Conservation (phyloP, 2,797 vertebrate genomes). For the Zalophus californianus region DNA sequence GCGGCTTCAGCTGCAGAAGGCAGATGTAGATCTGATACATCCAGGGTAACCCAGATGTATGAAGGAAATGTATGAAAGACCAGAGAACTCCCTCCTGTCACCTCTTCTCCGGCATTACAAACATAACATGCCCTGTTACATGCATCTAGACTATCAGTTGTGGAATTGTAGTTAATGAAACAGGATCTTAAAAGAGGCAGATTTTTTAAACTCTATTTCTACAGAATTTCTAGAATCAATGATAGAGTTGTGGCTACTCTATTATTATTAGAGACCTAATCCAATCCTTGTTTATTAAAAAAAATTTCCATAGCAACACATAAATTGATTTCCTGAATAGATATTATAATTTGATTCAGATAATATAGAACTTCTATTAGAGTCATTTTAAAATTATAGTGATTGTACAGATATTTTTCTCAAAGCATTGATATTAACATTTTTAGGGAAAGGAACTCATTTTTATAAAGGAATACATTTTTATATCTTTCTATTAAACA, state of each 20-base stretch:
- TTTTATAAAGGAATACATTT: not conserved
- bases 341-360: slow-evolving; percentile 53
- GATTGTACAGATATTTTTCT: slow-evolving; percentile 6
- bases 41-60: not conserved
- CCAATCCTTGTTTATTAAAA: slow-evolving; percentile 29
- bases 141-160: not conserved
- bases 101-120: not conserved
- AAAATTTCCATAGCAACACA: slow-evolving; percentile 61
- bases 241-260: not conserved
- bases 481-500: slow-evolving; percentile 26
- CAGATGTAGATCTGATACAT: not conserved
- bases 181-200: not conserved
- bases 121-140: not conserved
- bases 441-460: slow-evolving; percentile 33
- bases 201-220: not conserved
- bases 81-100: not conserved
- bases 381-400: slow-evolving; percentile 57
- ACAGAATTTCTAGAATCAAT: slow-evolving; percentile 27
- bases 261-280: slow-evolving; percentile 38
- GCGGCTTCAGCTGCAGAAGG: not conserved
- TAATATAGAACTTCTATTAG: slow-evolving; percentile 32
- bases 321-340: slow-evolving; percentile 29
- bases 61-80: not conserved
- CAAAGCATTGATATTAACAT: slow-evolving; percentile 9
- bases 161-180: not conserved